Base-by-base conservation (phyloP, 2,888 invertebrate species). In the Drosophila percnosoma region DNA sequence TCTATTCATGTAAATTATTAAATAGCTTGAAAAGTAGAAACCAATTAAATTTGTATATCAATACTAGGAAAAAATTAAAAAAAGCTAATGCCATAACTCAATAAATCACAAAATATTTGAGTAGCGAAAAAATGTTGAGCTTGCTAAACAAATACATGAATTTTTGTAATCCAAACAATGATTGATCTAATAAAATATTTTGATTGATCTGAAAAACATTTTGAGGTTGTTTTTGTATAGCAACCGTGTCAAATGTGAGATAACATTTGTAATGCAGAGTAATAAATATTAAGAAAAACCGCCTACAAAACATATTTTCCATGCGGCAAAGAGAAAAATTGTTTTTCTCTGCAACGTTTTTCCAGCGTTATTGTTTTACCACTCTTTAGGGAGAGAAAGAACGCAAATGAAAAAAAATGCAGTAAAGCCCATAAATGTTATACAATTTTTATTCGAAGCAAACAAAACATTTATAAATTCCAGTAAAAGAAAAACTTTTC, bases 111-210 rank as follows among this genome's bases (percentile, higher is more conserved):
- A 33, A 67, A 21, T 33, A 34, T 49, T 21, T 27, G 38, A 11
- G 15, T 11, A 6, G 2, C 3, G 15, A 2, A 7, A 29, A 49
- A 49, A 33, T 67, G 31, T 53, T 64, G 29, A 27, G 38, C 36
- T 40, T 24, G 64, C 51, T n/a, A 21, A 66, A 13, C 11, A 45
- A 24, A 38, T 31, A 7, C 21, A 29, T 34, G 15, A 40, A 67
- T 34, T 29, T 34, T 34, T 21, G 15, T 42, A 45, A n/a, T 7
- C 24, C 11, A 24, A 18, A n/a, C 34, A 57, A 63, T 67, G 67
- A 67, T 67, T 67, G 53, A 67, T 67, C 18, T 27, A 13, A 53
- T 18, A 24, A 29, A 58, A 54, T 49, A 48, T 38, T 53, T 68
- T 55, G 38, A 68, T 67, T 27, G 68, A 68, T 67, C 24, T 38